Evolutionary conservation across 2,113 vertebrate species (phyloP).

Genomic region (Ancistrus triradiatus): DNA sequence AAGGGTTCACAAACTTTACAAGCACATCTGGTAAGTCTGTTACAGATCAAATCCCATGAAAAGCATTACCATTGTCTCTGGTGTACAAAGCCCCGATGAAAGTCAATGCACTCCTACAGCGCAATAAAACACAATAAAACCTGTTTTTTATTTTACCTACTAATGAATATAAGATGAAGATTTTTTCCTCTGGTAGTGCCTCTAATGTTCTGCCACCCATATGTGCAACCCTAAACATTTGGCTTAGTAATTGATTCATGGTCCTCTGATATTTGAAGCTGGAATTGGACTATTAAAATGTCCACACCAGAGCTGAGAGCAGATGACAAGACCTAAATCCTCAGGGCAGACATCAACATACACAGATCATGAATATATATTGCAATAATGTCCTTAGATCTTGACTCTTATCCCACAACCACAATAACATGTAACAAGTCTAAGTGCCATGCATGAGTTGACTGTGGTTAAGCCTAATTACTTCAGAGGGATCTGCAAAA

Average conservation of each 20-base stretch:
- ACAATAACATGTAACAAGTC: slow-evolving; percentile 26
- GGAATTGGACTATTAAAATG: slow-evolving; percentile 6
- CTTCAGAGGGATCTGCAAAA: not conserved
- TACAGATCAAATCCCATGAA: too few relatives aligned
- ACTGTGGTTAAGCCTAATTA: slow-evolving; percentile 22
- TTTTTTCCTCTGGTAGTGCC: not conserved
- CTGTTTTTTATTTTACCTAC: not conserved
- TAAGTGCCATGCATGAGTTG: slow-evolving; percentile 30
- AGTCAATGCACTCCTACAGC: too few relatives aligned
- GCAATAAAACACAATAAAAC: too few relatives aligned
- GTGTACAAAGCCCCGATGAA: too few relatives aligned
- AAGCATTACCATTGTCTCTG: too few relatives aligned
- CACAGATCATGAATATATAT: slow-evolving; percentile 50
- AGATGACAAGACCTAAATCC: slow-evolving; percentile 49
- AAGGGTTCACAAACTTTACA: too few relatives aligned
- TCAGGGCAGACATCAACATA: slow-evolving; percentile 53
- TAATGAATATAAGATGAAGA: slow-evolving; percentile 9
- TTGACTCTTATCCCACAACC: not conserved
- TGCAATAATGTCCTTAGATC: slow-evolving; percentile 46
- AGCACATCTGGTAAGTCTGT: too few relatives aligned
- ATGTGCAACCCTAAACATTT: not conserved
- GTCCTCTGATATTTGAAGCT: slow-evolving; percentile 2
- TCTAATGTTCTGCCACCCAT: not conserved
- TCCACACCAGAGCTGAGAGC: slow-evolving; percentile 26
- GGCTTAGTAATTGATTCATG: not conserved